Base-by-base conservation (phyloP, 2,113 vertebrate genomes). In the Amphiprion percula region DNA sequence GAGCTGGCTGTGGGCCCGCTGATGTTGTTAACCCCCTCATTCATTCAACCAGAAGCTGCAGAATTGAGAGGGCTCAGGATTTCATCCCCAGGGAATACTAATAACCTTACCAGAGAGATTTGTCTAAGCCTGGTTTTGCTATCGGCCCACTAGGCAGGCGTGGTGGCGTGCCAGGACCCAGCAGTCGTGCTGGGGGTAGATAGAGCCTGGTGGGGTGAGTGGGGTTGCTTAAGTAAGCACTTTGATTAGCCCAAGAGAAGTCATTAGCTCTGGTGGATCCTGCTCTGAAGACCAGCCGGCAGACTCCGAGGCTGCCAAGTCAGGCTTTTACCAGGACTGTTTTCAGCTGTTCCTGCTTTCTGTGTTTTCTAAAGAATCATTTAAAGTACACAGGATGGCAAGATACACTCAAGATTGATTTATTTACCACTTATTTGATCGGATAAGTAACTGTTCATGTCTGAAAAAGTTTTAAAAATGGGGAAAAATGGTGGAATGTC, bases 31-130 rank as follows among this genome's bases (percentile, higher is more conserved):
- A 81, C 77, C 80, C 72, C 23, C 80, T 21, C 82, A 72, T 77
- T 86, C 80, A 69, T 77, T 72, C 75, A 74, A 28, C 65, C 66
- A 65, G 69, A 64, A 70, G 74, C 83, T 52, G 59, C 56, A 68
- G 69, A 87, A 68, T 71, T 58, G 71, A 81, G 65, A 67, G 17
- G 66, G 79, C 55, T 84, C 52, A 78, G 69, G 79, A 77, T 72
- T 76, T 65, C 67, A 62, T 56, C 82, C 77, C 54, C 7, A 1
- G 68, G 74, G 75, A 81, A 77, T 62, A 77, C 71, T 88, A 76
- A 84, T 82, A 80, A 78, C 75, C 83, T 67, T 54, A 82, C 46
- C 80, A 66, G 68, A 62, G 79, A 26, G 82, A 83, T 81, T 80
- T 87, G 17, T 73, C 73, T 82, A 37, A 74, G 66, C 75, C n/a